A percentile compares a stretch with the other conserved stretches of the same genome.
These are phyloP conservation scores for Lacerta agilis DNA, from an alignment of 2,797 vertebrate species.

Conservation along the genomic window DNA sequence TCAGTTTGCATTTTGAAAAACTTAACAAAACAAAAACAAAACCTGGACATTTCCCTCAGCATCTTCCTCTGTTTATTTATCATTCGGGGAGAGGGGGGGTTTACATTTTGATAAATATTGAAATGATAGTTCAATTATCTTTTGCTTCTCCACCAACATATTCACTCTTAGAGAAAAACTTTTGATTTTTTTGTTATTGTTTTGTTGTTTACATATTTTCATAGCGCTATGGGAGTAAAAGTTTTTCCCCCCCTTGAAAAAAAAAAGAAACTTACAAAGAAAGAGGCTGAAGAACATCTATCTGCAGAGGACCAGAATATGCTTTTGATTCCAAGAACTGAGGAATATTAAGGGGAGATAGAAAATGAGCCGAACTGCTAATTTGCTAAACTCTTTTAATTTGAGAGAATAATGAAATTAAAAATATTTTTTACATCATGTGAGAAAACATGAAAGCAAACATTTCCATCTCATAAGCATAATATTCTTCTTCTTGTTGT, in stretches of 20 bases:
- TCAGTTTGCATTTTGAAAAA: not conserved
- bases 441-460: not conserved
- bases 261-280: not conserved
- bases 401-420: not conserved
- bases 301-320: not conserved
- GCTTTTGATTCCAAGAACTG: slow-evolving; percentile 12
- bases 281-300: not conserved
- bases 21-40: not conserved
- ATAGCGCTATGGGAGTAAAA: not conserved
- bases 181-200: not conserved
- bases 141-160: not conserved
- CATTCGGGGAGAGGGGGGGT: not conserved
- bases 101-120: not conserved
- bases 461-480: not conserved
- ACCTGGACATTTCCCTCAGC: not conserved
- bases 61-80: not conserved
- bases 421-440: not conserved
- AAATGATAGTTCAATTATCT: not conserved
- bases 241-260: not conserved
- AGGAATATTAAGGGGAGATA: not conserved
- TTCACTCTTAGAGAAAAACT: not conserved
- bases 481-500: not conserved
- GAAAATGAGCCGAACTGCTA: not conserved
- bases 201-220: slow-evolving; percentile 15
- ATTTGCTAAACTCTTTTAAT: not conserved